These are phyloP conservation scores for Eupithecia vulgata DNA, from an alignment of 2,888 invertebrate genomes.

Conservation along the genomic window DNA sequence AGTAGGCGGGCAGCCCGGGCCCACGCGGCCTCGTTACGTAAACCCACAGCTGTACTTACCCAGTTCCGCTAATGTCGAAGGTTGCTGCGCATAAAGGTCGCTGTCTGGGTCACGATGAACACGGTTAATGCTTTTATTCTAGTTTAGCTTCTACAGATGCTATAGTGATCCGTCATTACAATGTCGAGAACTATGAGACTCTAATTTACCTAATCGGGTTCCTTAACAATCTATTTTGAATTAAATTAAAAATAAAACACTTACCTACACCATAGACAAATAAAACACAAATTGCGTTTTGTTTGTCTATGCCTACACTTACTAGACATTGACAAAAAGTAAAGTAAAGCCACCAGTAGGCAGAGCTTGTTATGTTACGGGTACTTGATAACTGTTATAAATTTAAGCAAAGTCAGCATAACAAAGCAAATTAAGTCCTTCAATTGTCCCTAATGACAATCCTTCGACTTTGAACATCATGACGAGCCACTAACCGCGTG, in stretches of 20 bases:
- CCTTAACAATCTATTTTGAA: background rate
- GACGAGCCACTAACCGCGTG: conserved; percentile 2
- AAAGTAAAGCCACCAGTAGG: background rate
- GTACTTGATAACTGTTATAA: background rate
- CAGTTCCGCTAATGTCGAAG: conserved; percentile 73
- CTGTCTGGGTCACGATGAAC: conserved; percentile 63
- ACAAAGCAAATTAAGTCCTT: background rate
- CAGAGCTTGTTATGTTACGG: background rate
- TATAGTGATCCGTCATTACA: background rate
- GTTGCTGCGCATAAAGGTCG: conserved; percentile 74
- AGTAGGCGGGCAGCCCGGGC: conserved; percentile 48
- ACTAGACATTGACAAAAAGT: background rate
- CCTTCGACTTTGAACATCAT: conserved; percentile 33
- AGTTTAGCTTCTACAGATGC: background rate
- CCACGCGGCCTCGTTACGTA: conserved; percentile 56
- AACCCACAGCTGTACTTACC: conserved; percentile 54
- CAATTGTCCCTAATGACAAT: conserved; percentile 3
- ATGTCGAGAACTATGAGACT: background rate
- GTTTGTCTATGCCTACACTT: too few relatives aligned
- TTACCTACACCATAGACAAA: too few relatives aligned
- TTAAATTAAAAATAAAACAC: background rate
- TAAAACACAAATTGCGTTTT: too few relatives aligned
- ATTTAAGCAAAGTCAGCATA: background rate
- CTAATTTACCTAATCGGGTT: background rate
- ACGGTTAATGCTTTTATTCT: conserved; percentile 44